Base-by-base conservation (phyloP, 2,113 vertebrate species). In the Clarias magur region DNA sequence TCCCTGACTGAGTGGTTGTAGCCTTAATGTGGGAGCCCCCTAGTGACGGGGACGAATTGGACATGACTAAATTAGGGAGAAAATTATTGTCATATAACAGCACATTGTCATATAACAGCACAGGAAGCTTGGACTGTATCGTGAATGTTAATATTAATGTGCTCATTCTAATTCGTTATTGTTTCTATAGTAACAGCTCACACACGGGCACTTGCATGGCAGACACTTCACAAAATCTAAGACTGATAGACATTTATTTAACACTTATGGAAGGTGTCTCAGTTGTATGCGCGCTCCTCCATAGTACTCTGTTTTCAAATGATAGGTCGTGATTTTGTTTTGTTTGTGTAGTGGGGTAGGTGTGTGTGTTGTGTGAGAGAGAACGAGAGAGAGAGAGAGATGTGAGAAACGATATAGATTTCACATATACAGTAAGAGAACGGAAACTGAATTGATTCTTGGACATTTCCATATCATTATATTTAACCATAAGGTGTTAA, bases 201-300 rank as follows among this genome's bases (percentile, higher is more conserved):
- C 34, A 59, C n/a, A 11, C 54, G 34, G 15, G 53, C 25, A 79
- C 15, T n/a, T 21, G 54, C 30, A 30, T 30, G n/a, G 17, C 7
- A 15, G 76, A 56, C 9, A 16, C 53, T 8, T 17, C 6, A 59
- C 53, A 34, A 30, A 80, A 59, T 76, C 4, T 48, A 76, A 76
- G 23, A 76, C 73, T 54, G n/a, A 76, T 16, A 54, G 48, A n/a
- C 76, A 56, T 78, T 78, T 78, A 56, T 78, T 78, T 78, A 78
- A 56, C 15, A 56, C 27, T 56, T 57, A 79, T 30, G 53, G 16
- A 54, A 17, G 54, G 16, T 19, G 13, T 80, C 53, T 56, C 3
- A 53, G 53, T 17, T 56, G 48, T 27, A n/a, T 56, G 75, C 5
- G 9, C 13, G 48, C 73, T 25, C 21, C 10, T 21, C 53, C 38